Conservation (phyloP, 2,888 invertebrate genomes). For the Drosophila subsilvestris region DNA sequence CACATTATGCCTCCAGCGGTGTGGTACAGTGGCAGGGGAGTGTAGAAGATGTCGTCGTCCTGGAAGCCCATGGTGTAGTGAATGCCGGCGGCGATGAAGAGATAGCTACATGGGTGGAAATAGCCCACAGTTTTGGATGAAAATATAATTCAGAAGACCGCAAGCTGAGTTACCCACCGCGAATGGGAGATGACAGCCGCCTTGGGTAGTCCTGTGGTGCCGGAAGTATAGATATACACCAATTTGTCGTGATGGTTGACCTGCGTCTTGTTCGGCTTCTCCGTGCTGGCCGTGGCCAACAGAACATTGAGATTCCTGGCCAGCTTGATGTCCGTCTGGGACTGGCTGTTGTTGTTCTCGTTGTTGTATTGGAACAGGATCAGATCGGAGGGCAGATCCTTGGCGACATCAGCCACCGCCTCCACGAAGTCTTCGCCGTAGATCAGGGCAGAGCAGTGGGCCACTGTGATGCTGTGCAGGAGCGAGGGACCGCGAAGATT, state of each 20-base stretch:
- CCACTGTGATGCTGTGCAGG: conserved; percentile 93
- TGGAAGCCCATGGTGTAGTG: conserved; percentile 88
- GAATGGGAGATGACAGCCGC: conserved; percentile 97
- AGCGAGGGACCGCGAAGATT: conserved; percentile 93
- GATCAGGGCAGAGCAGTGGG: conserved; percentile 92
- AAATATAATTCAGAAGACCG: not conserved
- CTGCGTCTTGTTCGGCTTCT: conserved; percentile 68
- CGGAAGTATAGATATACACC: conserved; percentile 98
- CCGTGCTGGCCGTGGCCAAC: conserved; percentile 79
- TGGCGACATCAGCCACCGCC: conserved; percentile 88
- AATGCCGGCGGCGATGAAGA: conserved; percentile 91
- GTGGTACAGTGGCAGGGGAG: conserved; percentile 96
- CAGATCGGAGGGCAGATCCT: conserved; percentile 87
- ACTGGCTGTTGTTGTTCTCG: conserved; percentile 65
- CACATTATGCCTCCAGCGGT: conserved; percentile 96
- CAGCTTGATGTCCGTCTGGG: conserved; percentile 56
- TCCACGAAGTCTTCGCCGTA: conserved; percentile 86
- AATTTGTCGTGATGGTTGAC: conserved; percentile 90
- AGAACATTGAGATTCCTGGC: conserved; percentile 81
- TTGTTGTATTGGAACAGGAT: conserved; percentile 87
- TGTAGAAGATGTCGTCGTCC: conserved; percentile 91
- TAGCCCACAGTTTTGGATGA: not conserved
- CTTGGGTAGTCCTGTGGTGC: conserved; percentile 98
- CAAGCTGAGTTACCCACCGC: conserved; percentile 86
- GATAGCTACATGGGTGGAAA: conserved; percentile 86